These are phyloP conservation scores for Pachypeltis micranthus DNA, from an alignment of 1,140 invertebrate species.

Conservation along the genomic window DNA sequence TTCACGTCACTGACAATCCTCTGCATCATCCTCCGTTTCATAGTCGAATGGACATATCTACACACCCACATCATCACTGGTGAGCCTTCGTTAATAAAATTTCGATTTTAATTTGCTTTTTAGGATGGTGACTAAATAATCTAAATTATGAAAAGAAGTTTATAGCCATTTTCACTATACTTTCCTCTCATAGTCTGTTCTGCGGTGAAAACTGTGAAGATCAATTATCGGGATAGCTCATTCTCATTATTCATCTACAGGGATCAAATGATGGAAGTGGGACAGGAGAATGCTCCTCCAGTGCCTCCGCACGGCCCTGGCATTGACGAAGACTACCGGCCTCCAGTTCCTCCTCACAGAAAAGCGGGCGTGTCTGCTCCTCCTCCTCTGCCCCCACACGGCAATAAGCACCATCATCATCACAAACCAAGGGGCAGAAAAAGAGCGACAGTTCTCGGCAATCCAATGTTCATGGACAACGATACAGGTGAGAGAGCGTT, in stretches of 20 bases:
- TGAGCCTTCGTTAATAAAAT: conserved; percentile 8
- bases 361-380: neutral
- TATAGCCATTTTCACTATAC: too few species aligned
- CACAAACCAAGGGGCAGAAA: conserved; percentile 21
- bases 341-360: conserved; percentile 68
- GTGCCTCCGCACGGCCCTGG: conserved; percentile 40
- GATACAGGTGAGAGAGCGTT: conserved; percentile 18
- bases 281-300: conserved; percentile 34
- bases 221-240: too few species aligned
- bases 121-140: too few species aligned
- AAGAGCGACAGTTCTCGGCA: conserved; percentile 69
- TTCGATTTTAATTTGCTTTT: conserved; percentile 5
- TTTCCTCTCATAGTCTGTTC: too few species aligned
- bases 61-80: conserved; percentile 25
- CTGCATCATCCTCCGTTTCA: conserved; percentile 55
- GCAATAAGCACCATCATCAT: conserved; percentile 40
- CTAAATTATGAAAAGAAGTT: too few species aligned
- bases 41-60: conserved; percentile 55
- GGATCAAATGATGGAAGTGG: conserved; percentile 29
- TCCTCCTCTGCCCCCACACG: conserved; percentile 64
- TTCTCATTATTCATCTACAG: too few species aligned
- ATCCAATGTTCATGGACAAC: conserved; percentile 61
- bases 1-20: conserved; percentile 64
- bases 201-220: too few species aligned
- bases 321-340: conserved; percentile 52